Evolutionary conservation across 30 jellyfish, hydroid and myxozoan genomes (phyloP).

Genomic region (Aurelia aurita): DNA sequence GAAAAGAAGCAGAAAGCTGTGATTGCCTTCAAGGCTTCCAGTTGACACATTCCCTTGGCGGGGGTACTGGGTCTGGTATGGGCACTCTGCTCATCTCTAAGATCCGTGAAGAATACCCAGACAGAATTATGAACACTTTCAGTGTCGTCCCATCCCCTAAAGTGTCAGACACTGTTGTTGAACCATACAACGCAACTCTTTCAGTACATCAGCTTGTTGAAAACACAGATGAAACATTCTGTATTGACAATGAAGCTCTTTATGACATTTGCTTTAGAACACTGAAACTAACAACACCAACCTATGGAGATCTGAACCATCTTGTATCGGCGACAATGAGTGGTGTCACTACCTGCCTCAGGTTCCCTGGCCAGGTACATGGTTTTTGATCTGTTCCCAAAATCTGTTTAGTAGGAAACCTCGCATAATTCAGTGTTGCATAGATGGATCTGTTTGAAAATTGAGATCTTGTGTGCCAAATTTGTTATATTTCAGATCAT

Average conservation of each 20-base stretch:
- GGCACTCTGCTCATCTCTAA: constrained; percentile 98
- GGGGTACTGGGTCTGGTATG: constrained; percentile 99
- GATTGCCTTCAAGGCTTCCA: constrained; percentile 99
- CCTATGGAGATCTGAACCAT: constrained; percentile 97
- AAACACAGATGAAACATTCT: constrained; percentile 98
- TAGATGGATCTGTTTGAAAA: too few species aligned
- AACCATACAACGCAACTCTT: constrained; percentile 98
- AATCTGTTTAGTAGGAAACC: too few species aligned
- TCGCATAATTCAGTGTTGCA: too few species aligned
- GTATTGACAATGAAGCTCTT: constrained; percentile 99
- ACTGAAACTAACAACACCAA: constrained; percentile 96
- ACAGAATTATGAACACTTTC: constrained; percentile 98
- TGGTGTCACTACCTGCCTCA: constrained; percentile 99
- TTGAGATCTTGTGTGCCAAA: too few species aligned
- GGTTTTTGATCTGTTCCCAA: too few species aligned
- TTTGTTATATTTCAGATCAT: too few species aligned
- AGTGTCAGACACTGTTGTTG: constrained; percentile 99
- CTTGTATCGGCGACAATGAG: constrained; percentile 99
- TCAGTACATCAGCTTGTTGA: constrained; percentile 99
- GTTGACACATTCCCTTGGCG: constrained; percentile 99
- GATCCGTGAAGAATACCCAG: constrained; percentile 99
- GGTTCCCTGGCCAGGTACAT: constrained; percentile 99
- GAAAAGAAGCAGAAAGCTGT: constrained; percentile 99
- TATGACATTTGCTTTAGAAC: constrained; percentile 99
- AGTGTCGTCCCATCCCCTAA: constrained; percentile 99